These are phyloP conservation scores for Eudemis profundana DNA, from an alignment of 2,888 invertebrate genomes.

Conservation along the genomic window DNA sequence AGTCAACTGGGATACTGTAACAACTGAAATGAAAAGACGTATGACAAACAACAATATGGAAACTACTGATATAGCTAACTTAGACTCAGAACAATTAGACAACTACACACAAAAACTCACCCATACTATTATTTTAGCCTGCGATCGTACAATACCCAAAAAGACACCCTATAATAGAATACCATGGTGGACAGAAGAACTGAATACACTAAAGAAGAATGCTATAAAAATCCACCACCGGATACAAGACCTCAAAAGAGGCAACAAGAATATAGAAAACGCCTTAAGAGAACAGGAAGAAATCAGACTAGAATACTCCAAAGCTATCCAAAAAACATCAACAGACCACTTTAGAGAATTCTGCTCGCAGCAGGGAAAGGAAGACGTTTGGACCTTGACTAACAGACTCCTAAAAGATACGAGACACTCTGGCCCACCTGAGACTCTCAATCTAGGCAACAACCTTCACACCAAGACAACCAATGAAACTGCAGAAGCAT, in stretches of 20 bases:
- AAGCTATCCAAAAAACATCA: conserved; percentile 31
- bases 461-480: conserved; percentile 19
- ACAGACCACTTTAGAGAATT: conserved; percentile 48
- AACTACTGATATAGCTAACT: background rate
- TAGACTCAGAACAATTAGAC: too few species aligned
- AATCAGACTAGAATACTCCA: conserved; percentile 29
- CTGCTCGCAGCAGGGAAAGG: conserved; percentile 46
- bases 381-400: conserved; percentile 48
- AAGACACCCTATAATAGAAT: too few species aligned
- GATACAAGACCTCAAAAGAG: background rate
- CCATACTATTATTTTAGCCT: background rate
- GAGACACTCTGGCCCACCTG: too few species aligned
- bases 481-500: too few species aligned
- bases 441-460: too few species aligned
- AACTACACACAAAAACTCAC: background rate
- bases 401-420: conserved; percentile 46
- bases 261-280: too few species aligned
- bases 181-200: conserved; percentile 11
- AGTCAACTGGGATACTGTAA: background rate
- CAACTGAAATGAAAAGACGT: background rate
- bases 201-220: background rate
- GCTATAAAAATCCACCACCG: background rate
- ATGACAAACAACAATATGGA: background rate
- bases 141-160: too few species aligned
- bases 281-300: background rate